Evolutionary conservation across 2,113 vertebrate species (phyloP).

Genomic region (Malurus alboscapulatus): DNA sequence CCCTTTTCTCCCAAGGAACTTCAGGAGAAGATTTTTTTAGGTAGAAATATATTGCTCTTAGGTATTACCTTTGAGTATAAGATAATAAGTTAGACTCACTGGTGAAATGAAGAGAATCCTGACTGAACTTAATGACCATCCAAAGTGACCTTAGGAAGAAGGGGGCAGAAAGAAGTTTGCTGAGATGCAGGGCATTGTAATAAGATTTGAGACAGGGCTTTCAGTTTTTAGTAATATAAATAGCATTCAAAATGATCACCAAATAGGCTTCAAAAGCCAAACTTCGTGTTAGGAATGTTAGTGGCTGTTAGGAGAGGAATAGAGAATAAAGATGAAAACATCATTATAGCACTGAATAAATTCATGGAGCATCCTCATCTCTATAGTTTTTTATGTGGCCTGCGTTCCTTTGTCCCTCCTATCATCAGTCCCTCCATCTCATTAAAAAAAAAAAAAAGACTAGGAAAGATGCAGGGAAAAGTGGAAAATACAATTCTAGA

Average conservation of each 20-base stretch:
- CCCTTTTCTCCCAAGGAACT: not conserved
- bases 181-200: not conserved
- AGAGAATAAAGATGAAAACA: not conserved
- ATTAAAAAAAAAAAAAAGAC: not conserved
- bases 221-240: not conserved
- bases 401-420: not conserved
- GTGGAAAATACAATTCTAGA: not conserved
- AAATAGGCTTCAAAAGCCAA: constrained; percentile 3
- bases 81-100: not conserved
- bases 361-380: not conserved
- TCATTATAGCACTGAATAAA: not conserved
- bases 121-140: not conserved
- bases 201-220: not conserved
- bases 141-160: not conserved
- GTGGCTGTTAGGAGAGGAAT: not conserved
- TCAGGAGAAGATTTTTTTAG: not conserved
- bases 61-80: not conserved
- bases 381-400: not conserved
- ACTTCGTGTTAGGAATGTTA: not conserved
- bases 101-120: not conserved
- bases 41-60: not conserved
- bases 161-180: not conserved
- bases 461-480: not conserved
- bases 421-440: not conserved
- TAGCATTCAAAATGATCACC: constrained; percentile 3